Evolutionary conservation across 2,797 vertebrate genomes (phyloP).

Genomic region (Diplodus sargus): DNA sequence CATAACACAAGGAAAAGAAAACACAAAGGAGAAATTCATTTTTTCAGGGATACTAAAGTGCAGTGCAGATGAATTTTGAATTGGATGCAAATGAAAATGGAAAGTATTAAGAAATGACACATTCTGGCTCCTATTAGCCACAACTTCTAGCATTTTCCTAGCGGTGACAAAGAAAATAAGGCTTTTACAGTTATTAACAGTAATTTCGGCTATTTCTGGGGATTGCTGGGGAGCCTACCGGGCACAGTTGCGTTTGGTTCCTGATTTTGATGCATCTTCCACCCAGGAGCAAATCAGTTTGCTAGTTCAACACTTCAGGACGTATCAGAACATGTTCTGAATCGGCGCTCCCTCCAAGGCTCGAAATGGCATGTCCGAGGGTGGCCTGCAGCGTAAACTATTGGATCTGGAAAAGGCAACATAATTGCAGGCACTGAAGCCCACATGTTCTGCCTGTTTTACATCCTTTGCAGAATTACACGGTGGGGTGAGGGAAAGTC

Average conservation of each 20-base stretch:
- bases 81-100: conserved; percentile 77
- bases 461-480: conserved; percentile 72
- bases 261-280: conserved; percentile 69
- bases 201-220: conserved; percentile 66
- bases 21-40: conserved; percentile 62
- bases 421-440: conserved; percentile 74
- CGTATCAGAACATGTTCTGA: conserved; percentile 69
- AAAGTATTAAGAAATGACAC: conserved; percentile 64
- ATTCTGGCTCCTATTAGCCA: conserved; percentile 64
- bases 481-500: conserved; percentile 72
- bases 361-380: conserved; percentile 72
- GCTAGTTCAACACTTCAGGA: conserved; percentile 66
- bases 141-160: conserved; percentile 51
- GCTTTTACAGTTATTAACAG: conserved; percentile 72
- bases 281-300: conserved; percentile 75
- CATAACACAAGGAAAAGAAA: conserved; percentile 62
- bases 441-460: conserved; percentile 69
- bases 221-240: conserved; percentile 56
- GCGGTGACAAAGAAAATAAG: conserved; percentile 61
- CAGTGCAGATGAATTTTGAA: conserved; percentile 67
- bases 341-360: conserved; percentile 57
- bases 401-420: conserved; percentile 63
- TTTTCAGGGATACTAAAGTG: conserved; percentile 62
- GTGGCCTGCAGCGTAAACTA: conserved; percentile 68
- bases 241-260: conserved; percentile 58